A percentile compares a stretch with the other conserved stretches of the same genome.
Conservation (phyloP, 1,140 invertebrate species). For the Trichonephila inaurata region DNA sequence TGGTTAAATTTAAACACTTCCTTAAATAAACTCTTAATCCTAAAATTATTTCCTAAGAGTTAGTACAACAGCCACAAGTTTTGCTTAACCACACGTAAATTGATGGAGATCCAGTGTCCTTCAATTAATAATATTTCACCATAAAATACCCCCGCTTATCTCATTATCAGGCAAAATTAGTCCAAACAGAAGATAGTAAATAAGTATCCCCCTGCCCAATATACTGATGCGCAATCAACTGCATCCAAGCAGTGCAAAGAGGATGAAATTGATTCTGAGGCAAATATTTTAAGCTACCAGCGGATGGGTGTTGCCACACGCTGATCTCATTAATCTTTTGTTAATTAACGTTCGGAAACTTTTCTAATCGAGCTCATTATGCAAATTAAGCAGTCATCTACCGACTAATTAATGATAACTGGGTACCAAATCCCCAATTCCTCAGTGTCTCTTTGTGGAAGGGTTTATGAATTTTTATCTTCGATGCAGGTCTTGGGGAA, state of each 20-base stretch:
- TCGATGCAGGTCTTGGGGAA: neutral
- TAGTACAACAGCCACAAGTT: neutral
- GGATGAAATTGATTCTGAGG: neutral
- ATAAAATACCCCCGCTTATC: neutral
- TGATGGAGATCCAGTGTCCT: neutral
- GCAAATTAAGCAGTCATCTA: slow-evolving; percentile 11
- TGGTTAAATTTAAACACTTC: neutral
- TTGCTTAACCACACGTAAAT: neutral
- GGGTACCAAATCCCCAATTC: neutral
- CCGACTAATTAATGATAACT: slow-evolving; percentile 25
- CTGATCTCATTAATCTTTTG: neutral
- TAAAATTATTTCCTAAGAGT: neutral
- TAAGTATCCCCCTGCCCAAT: neutral
- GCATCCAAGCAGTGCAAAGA: neutral
- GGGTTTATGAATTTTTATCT: neutral
- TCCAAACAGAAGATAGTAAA: neutral
- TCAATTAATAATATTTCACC: neutral
- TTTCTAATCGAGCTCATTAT: slow-evolving; percentile 29
- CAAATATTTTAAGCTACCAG: neutral
- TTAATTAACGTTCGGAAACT: slow-evolving; percentile 3
- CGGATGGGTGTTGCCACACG: slow-evolving; percentile 1
- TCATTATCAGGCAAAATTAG: neutral
- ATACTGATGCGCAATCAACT: neutral
- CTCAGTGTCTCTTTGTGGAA: neutral
- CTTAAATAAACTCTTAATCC: neutral